phyloP scores from a whole-genome alignment of 2,888 invertebrate species.

The Psococerastis gibbosa region DNA sequence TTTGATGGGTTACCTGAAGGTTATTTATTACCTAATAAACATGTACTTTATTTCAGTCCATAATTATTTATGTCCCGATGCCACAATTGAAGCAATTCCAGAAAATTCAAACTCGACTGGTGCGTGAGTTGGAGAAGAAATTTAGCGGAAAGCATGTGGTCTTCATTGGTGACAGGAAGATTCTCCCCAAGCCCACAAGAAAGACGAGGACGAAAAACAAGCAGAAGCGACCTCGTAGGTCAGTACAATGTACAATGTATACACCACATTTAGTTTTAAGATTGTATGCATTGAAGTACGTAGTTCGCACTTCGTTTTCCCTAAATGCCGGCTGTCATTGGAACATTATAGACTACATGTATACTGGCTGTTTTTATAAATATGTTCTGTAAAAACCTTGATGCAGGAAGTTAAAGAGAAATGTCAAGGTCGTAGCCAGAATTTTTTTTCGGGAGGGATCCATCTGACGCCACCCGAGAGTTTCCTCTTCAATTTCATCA shows the following conservation, averaged over 20 bases:
- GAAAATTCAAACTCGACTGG: conserved; percentile 90
- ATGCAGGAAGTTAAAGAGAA: too few species aligned
- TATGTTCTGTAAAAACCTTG: too few species aligned
- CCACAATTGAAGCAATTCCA: conserved; percentile 95
- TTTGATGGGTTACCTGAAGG: conserved; percentile 11
- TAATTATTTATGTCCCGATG: conserved; percentile 97
- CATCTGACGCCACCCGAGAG: too few species aligned
- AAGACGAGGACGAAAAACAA: conserved; percentile 63
- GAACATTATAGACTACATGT: too few species aligned
- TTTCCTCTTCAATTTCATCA: too few species aligned
- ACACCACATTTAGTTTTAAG: conserved; percentile 7
- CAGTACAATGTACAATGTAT: conserved; percentile 13
- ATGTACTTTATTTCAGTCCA: conserved; percentile 44
- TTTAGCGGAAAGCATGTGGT: conserved; percentile 98
- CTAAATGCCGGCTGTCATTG: too few species aligned
- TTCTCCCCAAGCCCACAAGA: conserved; percentile 92
- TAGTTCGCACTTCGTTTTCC: background rate
- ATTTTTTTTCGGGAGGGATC: too few species aligned
- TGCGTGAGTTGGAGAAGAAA: conserved; percentile 97
- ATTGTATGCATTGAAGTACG: conserved; percentile 9
- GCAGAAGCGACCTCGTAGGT: conserved; percentile 55
- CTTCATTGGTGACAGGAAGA: conserved; percentile 93
- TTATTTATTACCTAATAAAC: background rate
- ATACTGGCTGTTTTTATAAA: too few species aligned
- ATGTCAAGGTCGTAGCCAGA: too few species aligned